Conservation (phyloP, 2,888 invertebrate species). For the Drosophila subsilvestris region DNA sequence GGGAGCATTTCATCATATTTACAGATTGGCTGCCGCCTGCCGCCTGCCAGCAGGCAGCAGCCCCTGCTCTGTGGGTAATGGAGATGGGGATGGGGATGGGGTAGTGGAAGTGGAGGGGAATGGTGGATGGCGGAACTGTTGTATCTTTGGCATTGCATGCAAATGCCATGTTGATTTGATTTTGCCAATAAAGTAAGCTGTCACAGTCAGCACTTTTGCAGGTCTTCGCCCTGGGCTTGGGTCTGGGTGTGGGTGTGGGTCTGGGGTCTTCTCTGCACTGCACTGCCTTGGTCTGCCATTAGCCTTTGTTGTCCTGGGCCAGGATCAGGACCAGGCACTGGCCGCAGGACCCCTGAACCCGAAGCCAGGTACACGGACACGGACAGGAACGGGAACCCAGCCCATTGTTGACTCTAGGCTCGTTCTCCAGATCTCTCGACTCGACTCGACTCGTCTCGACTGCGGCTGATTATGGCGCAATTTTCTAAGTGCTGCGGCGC, state of each 20-base stretch:
- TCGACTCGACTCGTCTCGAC: slow-evolving; percentile 1
- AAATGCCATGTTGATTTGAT: slow-evolving; percentile 80
- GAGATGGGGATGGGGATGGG: background rate
- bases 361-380: background rate
- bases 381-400: slow-evolving; percentile 1
- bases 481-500: slow-evolving; percentile 74
- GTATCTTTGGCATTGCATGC: slow-evolving; percentile 75
- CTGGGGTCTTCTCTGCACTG: background rate
- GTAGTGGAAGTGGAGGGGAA: too few species aligned
- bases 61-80: background rate
- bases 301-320: slow-evolving; percentile 49
- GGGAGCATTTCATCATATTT: slow-evolving; percentile 59
- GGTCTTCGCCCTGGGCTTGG: background rate
- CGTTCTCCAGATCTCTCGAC: slow-evolving; percentile 16
- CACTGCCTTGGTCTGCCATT: slow-evolving; percentile 51
- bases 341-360: background rate
- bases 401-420: slow-evolving; percentile 57
- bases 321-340: slow-evolving; percentile 1
- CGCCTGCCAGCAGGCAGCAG: background rate
- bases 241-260: background rate
- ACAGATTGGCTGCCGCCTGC: slow-evolving; percentile 48
- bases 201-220: slow-evolving; percentile 81
- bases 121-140: slow-evolving; percentile 23
- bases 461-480: slow-evolving; percentile 75
- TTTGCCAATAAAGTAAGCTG: slow-evolving; percentile 82